Evolutionary conservation across 64 coral and sea anemone genomes (phyloP).

Genomic region (Stylophora pistillata): DNA sequence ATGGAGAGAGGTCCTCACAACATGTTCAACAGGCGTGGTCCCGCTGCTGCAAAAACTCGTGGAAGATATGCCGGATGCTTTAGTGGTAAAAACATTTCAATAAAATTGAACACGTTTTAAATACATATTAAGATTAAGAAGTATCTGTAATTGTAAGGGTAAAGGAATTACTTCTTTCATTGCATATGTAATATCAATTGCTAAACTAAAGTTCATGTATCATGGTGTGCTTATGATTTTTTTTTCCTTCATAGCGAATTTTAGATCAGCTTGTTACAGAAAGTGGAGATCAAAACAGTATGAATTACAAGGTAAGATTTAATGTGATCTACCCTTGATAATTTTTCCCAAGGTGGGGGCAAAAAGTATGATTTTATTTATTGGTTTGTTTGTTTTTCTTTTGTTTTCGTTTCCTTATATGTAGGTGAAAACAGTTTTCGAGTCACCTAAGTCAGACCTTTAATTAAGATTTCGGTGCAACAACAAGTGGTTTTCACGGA

Average conservation of each 20-base stretch:
- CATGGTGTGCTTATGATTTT: neutral
- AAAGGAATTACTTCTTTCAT: neutral
- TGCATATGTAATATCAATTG: neutral
- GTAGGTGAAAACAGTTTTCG: too few species aligned
- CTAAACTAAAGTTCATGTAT: neutral
- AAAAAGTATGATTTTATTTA: too few species aligned
- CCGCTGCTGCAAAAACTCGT: slow-evolving; percentile 59
- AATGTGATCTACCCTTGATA: neutral
- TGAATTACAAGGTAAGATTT: slow-evolving; percentile 60
- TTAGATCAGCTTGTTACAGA: slow-evolving; percentile 64
- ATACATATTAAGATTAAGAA: too few species aligned
- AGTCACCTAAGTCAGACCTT: too few species aligned
- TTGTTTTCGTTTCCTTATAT: neutral
- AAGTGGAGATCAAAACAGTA: slow-evolving; percentile 46
- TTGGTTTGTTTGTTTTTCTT: too few species aligned
- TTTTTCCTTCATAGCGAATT: slow-evolving; percentile 48
- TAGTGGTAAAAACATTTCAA: slow-evolving; percentile 41
- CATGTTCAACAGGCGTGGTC: slow-evolving; percentile 64
- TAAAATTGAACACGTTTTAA: too few species aligned
- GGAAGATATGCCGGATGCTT: slow-evolving; percentile 78
- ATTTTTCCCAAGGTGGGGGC: neutral
- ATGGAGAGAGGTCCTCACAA: slow-evolving; percentile 75
- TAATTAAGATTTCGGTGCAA: too few species aligned
- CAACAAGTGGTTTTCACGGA: too few species aligned
- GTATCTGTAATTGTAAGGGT: too few species aligned